Percentiles rank a stretch among this genome's conserved stretches.
Evolutionary conservation across 2,888 invertebrate species (phyloP).

Genomic region (Nasonia oneida): DNA sequence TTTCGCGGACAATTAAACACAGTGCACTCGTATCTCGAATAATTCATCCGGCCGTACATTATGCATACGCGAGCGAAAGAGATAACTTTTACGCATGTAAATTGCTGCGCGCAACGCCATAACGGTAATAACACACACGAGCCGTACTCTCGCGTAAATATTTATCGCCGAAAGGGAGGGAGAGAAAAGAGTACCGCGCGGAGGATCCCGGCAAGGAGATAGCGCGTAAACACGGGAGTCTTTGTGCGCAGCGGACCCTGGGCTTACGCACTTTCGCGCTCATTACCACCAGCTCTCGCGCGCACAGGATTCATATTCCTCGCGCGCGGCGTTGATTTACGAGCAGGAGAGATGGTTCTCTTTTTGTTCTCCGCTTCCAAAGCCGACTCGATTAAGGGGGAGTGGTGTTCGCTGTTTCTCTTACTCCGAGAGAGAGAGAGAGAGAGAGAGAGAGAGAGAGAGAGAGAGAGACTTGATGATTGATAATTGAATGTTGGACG

Average conservation of each 20-base stretch:
- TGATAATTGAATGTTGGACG: conserved; percentile 50
- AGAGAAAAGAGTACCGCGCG: background rate
- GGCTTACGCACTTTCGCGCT: conserved; percentile 18
- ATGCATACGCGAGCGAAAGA: background rate
- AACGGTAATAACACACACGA: conserved; percentile 1
- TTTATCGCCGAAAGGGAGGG: conserved; percentile 8
- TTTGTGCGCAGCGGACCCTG: background rate
- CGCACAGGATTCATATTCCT: background rate
- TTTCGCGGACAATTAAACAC: conserved; percentile 2
- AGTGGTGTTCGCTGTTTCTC: conserved; percentile 16
- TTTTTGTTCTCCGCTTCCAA: conserved; percentile 42
- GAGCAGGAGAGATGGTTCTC: conserved; percentile 29
- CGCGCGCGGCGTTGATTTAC: conserved; percentile 29
- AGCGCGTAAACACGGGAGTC: conserved; percentile 29
- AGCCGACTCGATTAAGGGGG: conserved; percentile 54
- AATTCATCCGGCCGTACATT: background rate
- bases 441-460: background rate
- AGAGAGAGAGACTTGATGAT: conserved; percentile 19
- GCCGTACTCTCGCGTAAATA: conserved; percentile 9
- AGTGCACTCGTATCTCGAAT: background rate
- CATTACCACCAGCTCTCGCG: background rate
- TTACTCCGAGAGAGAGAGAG: background rate
- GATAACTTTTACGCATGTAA: background rate
- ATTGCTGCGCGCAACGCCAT: background rate
- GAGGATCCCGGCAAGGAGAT: background rate